phyloP scores from a whole-genome alignment of 2,113 vertebrate species.

The Corvus cornix region DNA sequence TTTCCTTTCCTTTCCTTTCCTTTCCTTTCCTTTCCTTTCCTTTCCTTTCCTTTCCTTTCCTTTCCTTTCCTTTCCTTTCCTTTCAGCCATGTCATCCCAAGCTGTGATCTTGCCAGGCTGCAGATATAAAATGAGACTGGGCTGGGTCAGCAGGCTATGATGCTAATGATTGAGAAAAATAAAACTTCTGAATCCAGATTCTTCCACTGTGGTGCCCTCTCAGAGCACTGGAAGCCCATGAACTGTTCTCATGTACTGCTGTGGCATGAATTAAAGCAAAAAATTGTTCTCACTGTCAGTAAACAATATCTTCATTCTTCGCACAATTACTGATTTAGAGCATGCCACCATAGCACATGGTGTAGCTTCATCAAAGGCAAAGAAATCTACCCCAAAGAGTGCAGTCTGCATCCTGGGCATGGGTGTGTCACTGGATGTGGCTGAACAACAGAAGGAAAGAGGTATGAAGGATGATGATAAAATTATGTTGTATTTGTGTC shows the following conservation, averaged over 20 bases:
- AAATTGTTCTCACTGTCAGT: not conserved
- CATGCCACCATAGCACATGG: rapidly evolving
- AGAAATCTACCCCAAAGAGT: not conserved
- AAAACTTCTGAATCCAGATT: not conserved
- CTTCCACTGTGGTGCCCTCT: not conserved
- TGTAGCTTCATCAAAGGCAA: not conserved
- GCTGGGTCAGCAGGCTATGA: not conserved
- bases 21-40: too few relatives aligned
- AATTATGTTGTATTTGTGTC: not conserved
- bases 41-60: too few relatives aligned
- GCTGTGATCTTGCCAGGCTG: not conserved
- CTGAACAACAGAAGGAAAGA: not conserved
- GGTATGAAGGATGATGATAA: not conserved
- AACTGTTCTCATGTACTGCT: not conserved
- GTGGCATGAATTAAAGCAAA: not conserved
- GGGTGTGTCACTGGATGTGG: not conserved
- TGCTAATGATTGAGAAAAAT: not conserved
- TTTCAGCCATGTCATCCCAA: not conserved
- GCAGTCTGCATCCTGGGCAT: not conserved
- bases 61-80: too few relatives aligned
- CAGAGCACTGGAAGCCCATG: not conserved
- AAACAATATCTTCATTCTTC: not conserved
- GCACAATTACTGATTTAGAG: not conserved
- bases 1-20: too few relatives aligned
- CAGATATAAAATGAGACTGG: not conserved